Conservation (phyloP, 2,113 vertebrate genomes). For the Tinamus guttatus region DNA sequence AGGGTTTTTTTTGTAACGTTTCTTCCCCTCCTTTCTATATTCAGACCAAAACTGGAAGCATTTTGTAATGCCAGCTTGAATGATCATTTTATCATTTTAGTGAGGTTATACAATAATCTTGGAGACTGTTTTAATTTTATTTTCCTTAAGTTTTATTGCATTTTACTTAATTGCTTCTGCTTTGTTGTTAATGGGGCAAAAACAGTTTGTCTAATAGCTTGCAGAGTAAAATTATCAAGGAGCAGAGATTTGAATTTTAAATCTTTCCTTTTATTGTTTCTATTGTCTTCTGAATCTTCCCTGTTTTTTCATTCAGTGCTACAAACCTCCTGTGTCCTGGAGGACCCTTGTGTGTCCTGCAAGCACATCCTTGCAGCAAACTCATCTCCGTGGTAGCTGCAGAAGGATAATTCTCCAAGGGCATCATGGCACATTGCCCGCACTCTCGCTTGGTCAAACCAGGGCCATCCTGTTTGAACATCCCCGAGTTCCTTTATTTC, state of each 20-base stretch:
- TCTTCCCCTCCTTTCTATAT: background rate
- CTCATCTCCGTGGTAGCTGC: rapidly evolving
- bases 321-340: background rate
- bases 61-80: background rate
- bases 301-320: background rate
- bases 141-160: constrained; percentile 33
- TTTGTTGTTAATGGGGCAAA: constrained; percentile 53
- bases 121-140: constrained; percentile 14
- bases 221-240: background rate
- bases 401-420: background rate
- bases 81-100: background rate
- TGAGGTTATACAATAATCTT: background rate
- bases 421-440: rapidly evolving
- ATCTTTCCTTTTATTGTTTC: background rate
- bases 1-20: background rate
- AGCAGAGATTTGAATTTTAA: constrained; percentile 42
- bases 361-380: background rate
- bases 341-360: background rate
- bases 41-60: background rate
- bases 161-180: constrained; percentile 57
- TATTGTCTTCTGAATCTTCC: background rate
- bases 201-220: constrained; percentile 17
- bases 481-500: rapidly evolving
- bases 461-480: background rate
- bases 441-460: rapidly evolving